Percentiles rank a stretch among this genome's conserved stretches.
These are phyloP conservation scores for Mormyrus hasselquistii DNA, from an alignment of 2,797 vertebrate species.

Conservation along the genomic window DNA sequence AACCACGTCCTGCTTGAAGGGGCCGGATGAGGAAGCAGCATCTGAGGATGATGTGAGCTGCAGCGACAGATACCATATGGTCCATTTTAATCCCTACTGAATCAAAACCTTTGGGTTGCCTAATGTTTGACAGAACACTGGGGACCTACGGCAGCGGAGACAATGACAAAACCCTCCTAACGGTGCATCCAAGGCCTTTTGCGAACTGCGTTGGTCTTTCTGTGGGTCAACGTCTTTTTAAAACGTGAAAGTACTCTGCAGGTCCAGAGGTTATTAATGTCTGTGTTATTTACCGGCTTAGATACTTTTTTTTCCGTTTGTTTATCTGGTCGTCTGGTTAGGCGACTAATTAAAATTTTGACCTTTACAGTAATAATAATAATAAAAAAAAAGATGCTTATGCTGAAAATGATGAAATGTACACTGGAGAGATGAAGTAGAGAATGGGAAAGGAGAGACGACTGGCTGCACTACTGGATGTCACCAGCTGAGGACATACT, in stretches of 20 bases:
- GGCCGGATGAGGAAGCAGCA: conserved; percentile 47
- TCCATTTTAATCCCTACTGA: conserved; percentile 49
- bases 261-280: not conserved
- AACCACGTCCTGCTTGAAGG: conserved; percentile 42
- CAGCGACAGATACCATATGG: conserved; percentile 64
- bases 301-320: not conserved
- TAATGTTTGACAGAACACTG: conserved; percentile 60
- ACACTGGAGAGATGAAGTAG: conserved; percentile 2
- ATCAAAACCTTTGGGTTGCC: conserved; percentile 50
- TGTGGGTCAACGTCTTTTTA: not conserved
- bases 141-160: conserved; percentile 57
- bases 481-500: conserved; percentile 64
- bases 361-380: conserved; percentile 2
- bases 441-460: not conserved
- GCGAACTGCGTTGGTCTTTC: not conserved
- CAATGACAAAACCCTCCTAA: conserved; percentile 35
- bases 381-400: not conserved
- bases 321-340: not conserved
- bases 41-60: conserved; percentile 51
- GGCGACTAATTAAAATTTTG: not conserved
- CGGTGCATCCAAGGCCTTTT: not conserved
- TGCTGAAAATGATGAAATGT: conserved; percentile 6
- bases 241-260: not conserved
- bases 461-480: conserved; percentile 47
- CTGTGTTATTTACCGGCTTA: not conserved